Base-by-base conservation (phyloP, 1,140 invertebrate genomes). In the Hypsibius dujardini region DNA sequence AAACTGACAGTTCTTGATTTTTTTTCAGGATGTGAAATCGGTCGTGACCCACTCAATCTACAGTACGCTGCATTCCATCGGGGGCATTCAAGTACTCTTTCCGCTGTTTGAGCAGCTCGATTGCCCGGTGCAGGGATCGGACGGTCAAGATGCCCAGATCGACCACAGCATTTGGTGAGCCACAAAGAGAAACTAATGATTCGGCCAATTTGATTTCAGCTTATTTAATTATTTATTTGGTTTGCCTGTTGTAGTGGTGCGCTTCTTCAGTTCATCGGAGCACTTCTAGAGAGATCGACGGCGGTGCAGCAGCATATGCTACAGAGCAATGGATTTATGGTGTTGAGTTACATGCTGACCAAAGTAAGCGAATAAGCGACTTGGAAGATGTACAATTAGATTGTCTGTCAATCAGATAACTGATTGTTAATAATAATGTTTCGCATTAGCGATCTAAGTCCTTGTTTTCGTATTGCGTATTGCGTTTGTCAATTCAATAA, bases 301-400 rank as follows among this genome's bases (percentile, higher is more conserved):
- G 96, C 91, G 15, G 92, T 98, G 72, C 95, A 98, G 78, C 95
- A 98, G 78, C 95, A 99, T 78, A 93, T 99, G 88, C 89, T 97
- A 79, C 95, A 96, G 81, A 95, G 92, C 78, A 82, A 93, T 76
- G 95, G 95, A 59, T 98, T 99, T 81, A 84, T 98, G 74, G 93
- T 98, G 60, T 96, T 98, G 78, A 95, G 93, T 74, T 93, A 92
- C 79, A 90, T 97, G 84, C 84, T 98, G 72, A 92, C 95, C 78
- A 86, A 92, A 76, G 82, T 82, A 70, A 71, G 70, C 59, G 73
- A 73, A 1, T 59, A 72, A n/a, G 50, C 50, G 50, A 7, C 7
- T 56, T 56, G 28, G 28, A 28, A 28, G 28, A 28, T 28, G 28
- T 28, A 28, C 28, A 28, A 28, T 28, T 28, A 28, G 28, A 28